Conservation (phyloP, 2,797 vertebrate genomes). For the Iguana delicatissima region DNA sequence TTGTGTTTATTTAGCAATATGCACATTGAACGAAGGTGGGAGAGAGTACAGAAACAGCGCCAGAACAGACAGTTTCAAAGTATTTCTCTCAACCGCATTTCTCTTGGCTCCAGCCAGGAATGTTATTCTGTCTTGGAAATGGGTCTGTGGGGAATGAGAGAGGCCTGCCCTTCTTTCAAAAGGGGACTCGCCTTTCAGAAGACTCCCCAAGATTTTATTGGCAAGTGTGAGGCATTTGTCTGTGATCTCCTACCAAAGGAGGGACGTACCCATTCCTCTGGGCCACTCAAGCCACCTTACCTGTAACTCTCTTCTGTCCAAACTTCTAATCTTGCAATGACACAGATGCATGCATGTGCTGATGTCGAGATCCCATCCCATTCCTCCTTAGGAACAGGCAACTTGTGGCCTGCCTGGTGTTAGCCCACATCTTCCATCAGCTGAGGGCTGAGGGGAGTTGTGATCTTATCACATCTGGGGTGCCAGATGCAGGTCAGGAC, state of each 20-base stretch:
- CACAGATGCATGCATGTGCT: background rate
- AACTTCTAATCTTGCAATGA: background rate
- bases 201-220: background rate
- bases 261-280: background rate
- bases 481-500: background rate
- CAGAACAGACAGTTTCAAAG: background rate
- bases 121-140: too few relatives aligned
- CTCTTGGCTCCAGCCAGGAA: background rate
- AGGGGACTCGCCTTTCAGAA: background rate
- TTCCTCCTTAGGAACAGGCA: too few relatives aligned
- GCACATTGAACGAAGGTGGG: background rate
- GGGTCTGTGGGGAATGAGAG: background rate
- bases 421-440: background rate
- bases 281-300: too few relatives aligned
- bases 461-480: background rate
- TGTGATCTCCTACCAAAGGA: background rate
- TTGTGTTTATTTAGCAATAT: background rate
- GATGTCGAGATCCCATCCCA: background rate
- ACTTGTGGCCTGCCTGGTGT: background rate
- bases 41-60: background rate
- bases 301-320: background rate
- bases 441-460: background rate
- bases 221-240: background rate
- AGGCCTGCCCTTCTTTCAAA: background rate
- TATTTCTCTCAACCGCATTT: too few relatives aligned